These are phyloP conservation scores for Napeogenes sylphis DNA, from an alignment of 2,888 invertebrate genomes.

Conservation along the genomic window DNA sequence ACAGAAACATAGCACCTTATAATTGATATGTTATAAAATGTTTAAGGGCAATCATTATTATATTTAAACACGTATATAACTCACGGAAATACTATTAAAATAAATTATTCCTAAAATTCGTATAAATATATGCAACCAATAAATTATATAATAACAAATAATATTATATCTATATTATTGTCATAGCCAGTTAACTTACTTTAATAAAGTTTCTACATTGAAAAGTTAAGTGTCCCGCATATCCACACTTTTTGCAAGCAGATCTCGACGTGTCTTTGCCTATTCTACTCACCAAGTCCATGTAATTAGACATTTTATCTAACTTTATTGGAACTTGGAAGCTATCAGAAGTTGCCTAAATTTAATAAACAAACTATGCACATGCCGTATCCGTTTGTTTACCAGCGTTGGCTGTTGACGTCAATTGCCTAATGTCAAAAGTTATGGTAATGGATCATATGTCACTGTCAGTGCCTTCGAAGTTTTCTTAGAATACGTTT, in stretches of 20 bases:
- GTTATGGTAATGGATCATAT: background rate
- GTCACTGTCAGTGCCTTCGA: conserved; percentile 5
- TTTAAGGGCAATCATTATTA: too few species aligned
- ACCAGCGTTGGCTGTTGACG: background rate
- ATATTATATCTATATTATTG: too few species aligned
- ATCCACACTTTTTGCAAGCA: conserved; percentile 96
- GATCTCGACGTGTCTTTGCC: conserved; percentile 88
- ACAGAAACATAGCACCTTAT: too few species aligned
- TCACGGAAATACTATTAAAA: too few species aligned
- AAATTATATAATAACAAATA: too few species aligned
- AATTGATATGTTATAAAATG: too few species aligned
- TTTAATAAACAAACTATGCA: background rate
- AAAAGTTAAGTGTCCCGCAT: conserved; percentile 96
- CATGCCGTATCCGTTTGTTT: background rate
- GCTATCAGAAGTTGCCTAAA: conserved; percentile 18
- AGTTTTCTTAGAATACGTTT: conserved; percentile 5
- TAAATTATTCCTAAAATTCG: background rate
- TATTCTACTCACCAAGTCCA: conserved; percentile 63
- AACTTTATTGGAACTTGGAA: conserved; percentile 25
- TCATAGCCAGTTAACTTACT: conserved; percentile 55
- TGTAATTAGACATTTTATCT: conserved; percentile 57
- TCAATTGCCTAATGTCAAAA: conserved; percentile 13
- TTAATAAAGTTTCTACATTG: conserved; percentile 97
- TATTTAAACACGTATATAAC: too few species aligned
- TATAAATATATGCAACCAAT: too few species aligned